A percentile compares a stretch with the other conserved stretches of the same genome.
Conservation (phyloP, 2,888 invertebrate genomes). For the Parthenolecanium corni region DNA sequence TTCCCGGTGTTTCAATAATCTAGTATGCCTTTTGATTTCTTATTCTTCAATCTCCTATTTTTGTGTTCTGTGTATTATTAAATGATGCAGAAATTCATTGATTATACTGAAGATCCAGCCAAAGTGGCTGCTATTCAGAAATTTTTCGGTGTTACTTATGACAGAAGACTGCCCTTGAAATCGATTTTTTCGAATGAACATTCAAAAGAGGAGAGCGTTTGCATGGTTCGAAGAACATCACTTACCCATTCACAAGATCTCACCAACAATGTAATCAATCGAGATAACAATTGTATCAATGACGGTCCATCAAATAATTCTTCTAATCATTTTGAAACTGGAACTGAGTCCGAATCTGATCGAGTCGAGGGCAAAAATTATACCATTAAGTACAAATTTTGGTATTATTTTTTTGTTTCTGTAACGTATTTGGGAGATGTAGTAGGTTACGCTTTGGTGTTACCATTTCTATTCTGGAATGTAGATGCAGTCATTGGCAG, state of each 20-base stretch:
- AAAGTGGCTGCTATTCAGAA: slow-evolving; percentile 67
- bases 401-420: slow-evolving; percentile 73
- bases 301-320: neutral
- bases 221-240: slow-evolving; percentile 1
- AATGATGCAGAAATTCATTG: neutral
- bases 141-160: slow-evolving; percentile 57
- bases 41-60: too few species aligned
- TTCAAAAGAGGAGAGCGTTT: neutral
- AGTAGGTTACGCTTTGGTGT: slow-evolving; percentile 79
- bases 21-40: too few species aligned
- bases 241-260: neutral
- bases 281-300: neutral
- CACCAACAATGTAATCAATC: neutral
- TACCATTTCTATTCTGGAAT: slow-evolving; percentile 92
- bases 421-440: slow-evolving; percentile 84
- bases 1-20: too few species aligned
- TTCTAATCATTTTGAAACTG: neutral
- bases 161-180: slow-evolving; percentile 34
- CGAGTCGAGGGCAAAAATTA: slow-evolving; percentile 1
- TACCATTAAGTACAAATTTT: slow-evolving; percentile 55
- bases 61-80: neutral
- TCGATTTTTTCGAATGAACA: neutral
- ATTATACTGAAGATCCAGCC: slow-evolving; percentile 60
- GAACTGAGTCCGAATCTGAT: neutral
- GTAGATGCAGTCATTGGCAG: slow-evolving; percentile 76